Conservation (phyloP, 2,888 invertebrate genomes). For the Hypomecis atomaria region DNA sequence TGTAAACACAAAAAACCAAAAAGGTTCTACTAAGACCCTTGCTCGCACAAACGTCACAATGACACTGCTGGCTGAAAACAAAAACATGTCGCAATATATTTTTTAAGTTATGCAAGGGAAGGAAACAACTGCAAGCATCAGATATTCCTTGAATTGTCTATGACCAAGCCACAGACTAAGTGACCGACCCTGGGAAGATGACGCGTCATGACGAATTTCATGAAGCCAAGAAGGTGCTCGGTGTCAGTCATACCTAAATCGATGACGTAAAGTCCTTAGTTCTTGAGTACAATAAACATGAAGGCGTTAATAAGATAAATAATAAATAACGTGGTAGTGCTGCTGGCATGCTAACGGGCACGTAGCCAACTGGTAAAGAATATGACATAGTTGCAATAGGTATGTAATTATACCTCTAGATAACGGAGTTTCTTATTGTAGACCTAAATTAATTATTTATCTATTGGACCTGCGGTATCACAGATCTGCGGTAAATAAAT, state of each 20-base stretch:
- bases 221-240: background rate
- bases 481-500: no score
- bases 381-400: no score
- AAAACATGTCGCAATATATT: slow-evolving; percentile 36
- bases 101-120: slow-evolving; percentile 42
- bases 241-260: background rate
- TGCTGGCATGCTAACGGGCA: no score
- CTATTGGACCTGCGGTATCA: no score
- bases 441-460: no score
- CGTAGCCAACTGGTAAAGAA: no score
- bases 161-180: slow-evolving; percentile 19
- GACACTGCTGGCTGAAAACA: slow-evolving; percentile 14
- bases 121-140: slow-evolving; percentile 5
- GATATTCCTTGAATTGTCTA: slow-evolving; percentile 32
- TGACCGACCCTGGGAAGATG: slow-evolving; percentile 2
- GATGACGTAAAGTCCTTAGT: slow-evolving; percentile 12
- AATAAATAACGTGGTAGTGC: no score
- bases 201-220: slow-evolving; percentile 4
- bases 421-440: no score
- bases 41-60: slow-evolving; percentile 12
- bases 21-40: slow-evolving; percentile 7
- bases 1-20: background rate
- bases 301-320: no score
- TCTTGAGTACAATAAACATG: no score
- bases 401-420: no score